phyloP scores from a whole-genome alignment of 2,797 vertebrate genomes.

The Diceros bicornis region DNA sequence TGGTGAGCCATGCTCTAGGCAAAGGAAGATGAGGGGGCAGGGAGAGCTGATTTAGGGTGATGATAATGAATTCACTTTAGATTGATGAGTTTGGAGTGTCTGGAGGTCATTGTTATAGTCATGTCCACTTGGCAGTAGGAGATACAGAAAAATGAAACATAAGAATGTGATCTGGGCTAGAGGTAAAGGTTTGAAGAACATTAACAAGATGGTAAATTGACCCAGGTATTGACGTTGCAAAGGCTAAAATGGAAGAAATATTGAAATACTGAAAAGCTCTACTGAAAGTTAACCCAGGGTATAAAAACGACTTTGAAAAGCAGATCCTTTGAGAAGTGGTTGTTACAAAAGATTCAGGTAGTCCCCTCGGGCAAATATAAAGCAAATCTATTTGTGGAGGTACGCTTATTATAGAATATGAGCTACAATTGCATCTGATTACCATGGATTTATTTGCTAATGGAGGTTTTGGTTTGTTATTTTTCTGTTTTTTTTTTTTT shows the following conservation, averaged over 20 bases:
- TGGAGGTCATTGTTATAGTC: too few species aligned
- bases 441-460: conserved; percentile 37
- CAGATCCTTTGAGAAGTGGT: background rate
- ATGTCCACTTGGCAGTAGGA: background rate
- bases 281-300: conserved; percentile 13
- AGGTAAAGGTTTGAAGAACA: background rate
- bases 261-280: background rate
- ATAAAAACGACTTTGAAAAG: conserved; percentile 30
- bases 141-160: background rate
- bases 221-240: background rate
- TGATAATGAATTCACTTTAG: background rate
- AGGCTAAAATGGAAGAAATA: conserved; percentile 47
- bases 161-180: background rate
- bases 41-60: background rate
- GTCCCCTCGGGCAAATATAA: background rate
- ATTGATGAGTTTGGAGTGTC: background rate
- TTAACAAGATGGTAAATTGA: background rate
- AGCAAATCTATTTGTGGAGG: conserved; percentile 48
- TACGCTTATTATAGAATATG: background rate
- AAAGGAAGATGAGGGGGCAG: background rate
- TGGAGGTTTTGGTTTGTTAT: background rate
- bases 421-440: background rate
- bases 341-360: conserved; percentile 15
- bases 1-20: background rate
- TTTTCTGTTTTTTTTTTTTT: background rate